Base-by-base conservation (phyloP, 2,888 invertebrate species). In the Eupithecia dodoneata region DNA sequence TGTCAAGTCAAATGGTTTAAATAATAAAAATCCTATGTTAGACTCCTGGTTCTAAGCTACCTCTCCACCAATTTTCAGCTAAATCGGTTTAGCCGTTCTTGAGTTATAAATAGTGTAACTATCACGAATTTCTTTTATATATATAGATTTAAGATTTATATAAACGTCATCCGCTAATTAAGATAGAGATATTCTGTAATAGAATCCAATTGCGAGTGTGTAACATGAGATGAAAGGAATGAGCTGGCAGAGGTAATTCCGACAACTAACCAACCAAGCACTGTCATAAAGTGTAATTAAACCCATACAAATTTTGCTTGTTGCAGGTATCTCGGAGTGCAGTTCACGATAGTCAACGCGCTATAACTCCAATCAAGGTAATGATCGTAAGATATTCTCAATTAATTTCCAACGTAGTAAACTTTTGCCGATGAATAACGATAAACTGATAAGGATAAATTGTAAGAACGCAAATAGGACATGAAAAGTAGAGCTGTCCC, bases 141-240 rank as follows among this genome's bases (percentile, higher is more conserved):
- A 30, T 30, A 30, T 30, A 30, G 30, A 30, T 71, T 65, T 71
- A 12, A 73, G 66, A 12, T 44, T 3, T 59, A 73, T 72, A 73
- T 73, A 71, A 89, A 87, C 87, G 84, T 83, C 83, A 81, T 82
- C 85, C 82, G 85, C 87, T 90, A 90, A 91, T 91, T 89, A 88
- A 89, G 87, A 83, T 83, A 66, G 66, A 69, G 83, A 76, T 77
- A 84, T 87, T 87, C 82, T 82, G 79, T 85, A 86, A 85, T 86
- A 84, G 81, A 86, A 86, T 81, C 79, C 81, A 84, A 81, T 82
- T 76, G 77, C 72, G 72, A 76, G 80, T 76, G 75, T 72, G 42
- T 70, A 41, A 42, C 66, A 18, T 47, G 47, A 70, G 70, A 49
- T 70, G 70, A 70, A 70, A 70, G 70, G 70, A 70, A 70, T 30